These are phyloP conservation scores for Mionectes olivaceus DNA, from an alignment of 2,797 vertebrate species.

Conservation along the genomic window DNA sequence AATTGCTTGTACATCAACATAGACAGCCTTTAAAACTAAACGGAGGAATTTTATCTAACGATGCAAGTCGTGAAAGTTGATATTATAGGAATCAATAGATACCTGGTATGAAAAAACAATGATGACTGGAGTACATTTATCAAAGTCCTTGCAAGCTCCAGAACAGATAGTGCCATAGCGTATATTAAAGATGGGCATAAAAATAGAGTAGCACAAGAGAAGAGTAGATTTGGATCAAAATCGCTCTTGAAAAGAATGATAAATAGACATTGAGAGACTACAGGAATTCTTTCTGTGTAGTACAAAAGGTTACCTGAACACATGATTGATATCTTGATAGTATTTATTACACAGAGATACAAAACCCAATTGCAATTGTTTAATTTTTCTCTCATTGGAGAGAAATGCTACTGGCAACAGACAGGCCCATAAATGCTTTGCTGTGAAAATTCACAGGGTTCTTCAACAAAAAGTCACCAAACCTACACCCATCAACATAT, in stretches of 20 bases:
- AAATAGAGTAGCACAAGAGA: conserved; percentile 37
- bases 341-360: not conserved
- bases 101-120: not conserved
- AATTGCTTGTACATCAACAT: not conserved
- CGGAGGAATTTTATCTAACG: conserved; percentile 17
- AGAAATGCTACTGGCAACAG: not conserved
- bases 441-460: not conserved
- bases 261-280: conserved; percentile 1
- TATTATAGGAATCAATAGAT: conserved; percentile 39
- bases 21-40: not conserved
- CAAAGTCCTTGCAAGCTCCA: conserved; percentile 1
- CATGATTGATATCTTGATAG: conserved; percentile 6
- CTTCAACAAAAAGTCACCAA: not conserved
- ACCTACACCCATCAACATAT: not conserved
- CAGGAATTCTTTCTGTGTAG: not conserved
- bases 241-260: conserved; percentile 21
- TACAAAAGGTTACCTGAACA: conserved; percentile 29
- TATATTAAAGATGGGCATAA: conserved; percentile 34
- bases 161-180: not conserved
- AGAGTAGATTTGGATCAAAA: conserved; percentile 49
- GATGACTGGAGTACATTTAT: conserved; percentile 44
- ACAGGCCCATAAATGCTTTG: not conserved
- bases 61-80: conserved; percentile 20
- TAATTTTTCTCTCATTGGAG: not conserved
- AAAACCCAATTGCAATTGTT: not conserved